Evolutionary conservation across 2,797 vertebrate species (phyloP), one percentile per base, ranked within the genome.

Genomic region (Holocentrus rufus): DNA sequence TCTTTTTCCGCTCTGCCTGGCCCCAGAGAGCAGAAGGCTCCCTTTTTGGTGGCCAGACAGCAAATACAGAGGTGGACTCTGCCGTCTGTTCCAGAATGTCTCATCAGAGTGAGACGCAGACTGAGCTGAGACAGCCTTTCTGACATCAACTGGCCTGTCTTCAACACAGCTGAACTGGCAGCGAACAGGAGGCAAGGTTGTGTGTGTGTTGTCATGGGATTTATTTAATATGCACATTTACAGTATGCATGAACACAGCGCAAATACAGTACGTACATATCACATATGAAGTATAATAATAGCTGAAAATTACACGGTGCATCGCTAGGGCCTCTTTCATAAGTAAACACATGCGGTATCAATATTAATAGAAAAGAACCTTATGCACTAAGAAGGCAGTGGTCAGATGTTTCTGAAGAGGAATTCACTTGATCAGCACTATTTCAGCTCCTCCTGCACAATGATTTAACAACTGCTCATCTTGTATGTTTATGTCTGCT

Each of bases 81-180:
- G 63, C 83, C 36, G 75, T 81, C 84, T 80, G 71, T 71, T 86
- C 80, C 82, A 88, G 87, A 90, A 91, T 89, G 82, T 91, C 83
- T 80, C 90, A 89, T 85, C 47, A 54, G 65, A 87, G 87, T 89
- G 91, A 88, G 87, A 87, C 31, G 47, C 80, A 81, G 87, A 85
- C 86, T 54, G 73, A 83, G 72, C 80, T 69, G 81, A 88, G 81
- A 86, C 80, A 82, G 82, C 71, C 66, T 75, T 50, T 75, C 83
- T 58, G 44, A 76, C 59, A 73, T 70, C 72, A 72, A 65, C 57
- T 86, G 87, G 87, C 80, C 55, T 67, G 63, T 36, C 65, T 74
- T 78, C 83, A 87, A n/a, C 84, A 77, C 83, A 85, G 78, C 81
- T 84, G 79, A 77, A 78, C 72, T 44, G 18, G 54, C 65, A 75